Conservation (phyloP, 2,113 vertebrate species). For the Syngnathoides biaculeatus region DNA sequence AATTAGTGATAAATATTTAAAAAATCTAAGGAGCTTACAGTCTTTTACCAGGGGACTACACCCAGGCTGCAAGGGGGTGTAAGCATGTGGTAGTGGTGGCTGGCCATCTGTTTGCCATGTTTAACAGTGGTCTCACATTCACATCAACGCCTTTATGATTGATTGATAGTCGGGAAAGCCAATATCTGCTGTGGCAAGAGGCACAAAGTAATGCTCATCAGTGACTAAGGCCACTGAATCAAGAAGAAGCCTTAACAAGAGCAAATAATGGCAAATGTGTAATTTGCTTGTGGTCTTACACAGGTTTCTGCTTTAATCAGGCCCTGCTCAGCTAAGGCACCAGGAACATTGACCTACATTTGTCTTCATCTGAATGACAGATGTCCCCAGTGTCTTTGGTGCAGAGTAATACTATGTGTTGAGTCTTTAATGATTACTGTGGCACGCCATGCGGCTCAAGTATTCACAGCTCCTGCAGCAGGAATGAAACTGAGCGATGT, state of each 20-base stretch:
- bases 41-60: slow-evolving; percentile 55
- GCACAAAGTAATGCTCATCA: slow-evolving; percentile 1
- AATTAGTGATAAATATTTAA: slow-evolving; percentile 65
- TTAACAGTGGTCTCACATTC: slow-evolving; percentile 56
- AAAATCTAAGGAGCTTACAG: slow-evolving; percentile 71
- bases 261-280: slow-evolving; percentile 15
- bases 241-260: slow-evolving; percentile 11
- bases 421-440: slow-evolving; percentile 48
- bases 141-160: slow-evolving; percentile 50
- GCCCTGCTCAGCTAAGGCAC: slow-evolving; percentile 32
- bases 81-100: slow-evolving; percentile 39
- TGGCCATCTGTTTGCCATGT: slow-evolving; percentile 71
- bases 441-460: slow-evolving; percentile 32
- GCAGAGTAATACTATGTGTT: slow-evolving; percentile 34
- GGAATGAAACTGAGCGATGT: neutral
- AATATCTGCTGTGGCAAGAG: slow-evolving; percentile 43
- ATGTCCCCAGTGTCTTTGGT: slow-evolving; percentile 56
- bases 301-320: slow-evolving; percentile 56
- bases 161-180: slow-evolving; percentile 66
- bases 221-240: slow-evolving; percentile 26
- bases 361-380: slow-evolving; percentile 59
- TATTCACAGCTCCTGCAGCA: slow-evolving; percentile 12
- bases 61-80: slow-evolving; percentile 50
- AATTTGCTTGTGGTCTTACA: slow-evolving; percentile 31
- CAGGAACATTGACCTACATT: slow-evolving; percentile 64